Evolutionary conservation across 2,797 vertebrate species (phyloP).

Genomic region (Pipistrellus nathusii): DNA sequence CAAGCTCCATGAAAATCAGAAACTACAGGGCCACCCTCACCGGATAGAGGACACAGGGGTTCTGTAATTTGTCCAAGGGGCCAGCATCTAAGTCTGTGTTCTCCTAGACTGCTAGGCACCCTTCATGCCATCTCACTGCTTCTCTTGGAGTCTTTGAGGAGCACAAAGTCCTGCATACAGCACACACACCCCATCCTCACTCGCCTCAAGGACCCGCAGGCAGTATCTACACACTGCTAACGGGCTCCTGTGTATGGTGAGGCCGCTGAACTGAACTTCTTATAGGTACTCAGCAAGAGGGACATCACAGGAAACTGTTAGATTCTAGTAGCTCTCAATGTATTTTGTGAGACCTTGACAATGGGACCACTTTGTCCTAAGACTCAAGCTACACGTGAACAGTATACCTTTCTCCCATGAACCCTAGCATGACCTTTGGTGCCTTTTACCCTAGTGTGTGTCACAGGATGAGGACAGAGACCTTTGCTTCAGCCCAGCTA

Average conservation of each 20-base stretch:
- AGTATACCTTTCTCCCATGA: not conserved
- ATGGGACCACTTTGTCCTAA: not conserved
- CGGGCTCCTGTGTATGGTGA: rapidly evolving
- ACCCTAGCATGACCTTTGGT: rapidly evolving
- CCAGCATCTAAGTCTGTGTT: not conserved
- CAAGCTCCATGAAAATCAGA: not conserved
- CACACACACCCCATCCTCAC: rapidly evolving
- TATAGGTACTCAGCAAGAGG: not conserved
- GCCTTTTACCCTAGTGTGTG: not conserved
- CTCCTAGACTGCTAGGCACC: not conserved
- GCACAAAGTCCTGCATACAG: not conserved
- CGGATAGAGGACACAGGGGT: not conserved
- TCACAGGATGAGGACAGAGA: not conserved
- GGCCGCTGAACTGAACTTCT: not conserved
- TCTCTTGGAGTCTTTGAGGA: not conserved
- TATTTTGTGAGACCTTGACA: no score
- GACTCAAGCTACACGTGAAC: not conserved
- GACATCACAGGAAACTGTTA: not conserved
- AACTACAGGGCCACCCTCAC: not conserved
- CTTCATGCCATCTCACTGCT: not conserved
- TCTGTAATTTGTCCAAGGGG: not conserved
- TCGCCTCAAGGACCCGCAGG: not conserved
- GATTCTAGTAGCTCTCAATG: not conserved
- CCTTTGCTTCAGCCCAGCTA: not conserved
- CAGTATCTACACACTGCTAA: not conserved